These are phyloP conservation scores for Tokudaia muenninki DNA, from an alignment of 2,797 vertebrate genomes.

Conservation along the genomic window DNA sequence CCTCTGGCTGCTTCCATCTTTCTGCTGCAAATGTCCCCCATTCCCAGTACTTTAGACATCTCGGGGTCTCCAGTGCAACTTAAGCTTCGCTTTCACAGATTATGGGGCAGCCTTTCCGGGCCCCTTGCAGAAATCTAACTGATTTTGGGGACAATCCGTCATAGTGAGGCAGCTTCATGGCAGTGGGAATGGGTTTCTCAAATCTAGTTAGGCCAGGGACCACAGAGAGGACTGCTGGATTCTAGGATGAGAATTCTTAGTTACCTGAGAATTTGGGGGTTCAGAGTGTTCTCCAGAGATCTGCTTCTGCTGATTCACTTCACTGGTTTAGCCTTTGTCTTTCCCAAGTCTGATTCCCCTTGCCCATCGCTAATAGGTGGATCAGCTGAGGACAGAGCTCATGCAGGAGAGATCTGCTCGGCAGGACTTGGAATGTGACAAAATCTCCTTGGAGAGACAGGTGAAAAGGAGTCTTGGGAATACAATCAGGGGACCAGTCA, in stretches of 20 bases:
- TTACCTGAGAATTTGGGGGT: neutral
- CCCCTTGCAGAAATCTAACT: neutral
- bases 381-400: conserved; percentile 95
- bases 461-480: conserved; percentile 80
- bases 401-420: conserved; percentile 95
- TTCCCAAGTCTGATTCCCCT: neutral
- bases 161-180: neutral
- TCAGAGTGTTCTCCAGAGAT: neutral
- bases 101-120: neutral
- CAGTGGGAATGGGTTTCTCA: neutral
- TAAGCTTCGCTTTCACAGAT: neutral
- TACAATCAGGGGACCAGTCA: neutral
- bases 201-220: neutral
- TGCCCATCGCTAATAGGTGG: conserved; percentile 88
- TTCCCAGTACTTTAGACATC: neutral
- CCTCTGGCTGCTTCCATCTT: neutral
- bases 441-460: conserved; percentile 96
- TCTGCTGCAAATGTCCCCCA: neutral
- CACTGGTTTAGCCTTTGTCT: neutral
- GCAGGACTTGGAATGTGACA: conserved; percentile 97
- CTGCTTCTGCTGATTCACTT: neutral
- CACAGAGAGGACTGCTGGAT: neutral
- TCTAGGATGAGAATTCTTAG: conserved; percentile 17
- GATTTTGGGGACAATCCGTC: neutral
- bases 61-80: neutral